These are phyloP conservation scores for Proisotoma minuta DNA, from an alignment of 2,888 invertebrate species.

Conservation along the genomic window DNA sequence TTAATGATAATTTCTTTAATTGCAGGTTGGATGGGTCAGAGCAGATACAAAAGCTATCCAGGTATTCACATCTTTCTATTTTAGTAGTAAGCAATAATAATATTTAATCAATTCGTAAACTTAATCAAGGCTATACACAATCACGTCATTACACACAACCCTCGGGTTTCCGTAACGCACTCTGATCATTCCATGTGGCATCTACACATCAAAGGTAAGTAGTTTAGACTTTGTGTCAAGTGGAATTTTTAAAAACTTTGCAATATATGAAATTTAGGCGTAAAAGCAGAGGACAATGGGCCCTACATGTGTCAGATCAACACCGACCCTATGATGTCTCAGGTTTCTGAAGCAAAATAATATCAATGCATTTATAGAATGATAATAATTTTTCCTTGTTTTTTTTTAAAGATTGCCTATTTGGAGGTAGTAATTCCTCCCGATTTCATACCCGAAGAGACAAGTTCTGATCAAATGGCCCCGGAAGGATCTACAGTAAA, in stretches of 20 bases:
- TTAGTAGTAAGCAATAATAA: background rate
- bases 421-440: constrained; percentile 85
- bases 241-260: no score
- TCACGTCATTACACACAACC: constrained; percentile 87
- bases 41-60: constrained; percentile 82
- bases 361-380: background rate
- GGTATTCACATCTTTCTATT: background rate
- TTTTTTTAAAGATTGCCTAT: constrained; percentile 65
- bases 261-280: no score
- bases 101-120: background rate
- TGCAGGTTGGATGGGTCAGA: constrained; percentile 87
- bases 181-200: constrained; percentile 84
- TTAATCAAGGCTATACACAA: constrained; percentile 75
- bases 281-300: constrained; percentile 79
- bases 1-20: no score
- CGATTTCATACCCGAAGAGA: constrained; percentile 80
- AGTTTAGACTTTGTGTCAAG: no score
- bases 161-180: constrained; percentile 77
- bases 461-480: constrained; percentile 77
- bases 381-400: no score
- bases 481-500: constrained; percentile 67
- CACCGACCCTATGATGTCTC: constrained; percentile 53
- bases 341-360: constrained; percentile 3
- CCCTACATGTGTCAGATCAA: constrained; percentile 74
- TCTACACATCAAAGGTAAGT: constrained; percentile 70